Percentiles rank a stretch among this genome's conserved stretches.
Conservation (phyloP, 2,113 vertebrate genomes). For the Bothrops jararaca region DNA sequence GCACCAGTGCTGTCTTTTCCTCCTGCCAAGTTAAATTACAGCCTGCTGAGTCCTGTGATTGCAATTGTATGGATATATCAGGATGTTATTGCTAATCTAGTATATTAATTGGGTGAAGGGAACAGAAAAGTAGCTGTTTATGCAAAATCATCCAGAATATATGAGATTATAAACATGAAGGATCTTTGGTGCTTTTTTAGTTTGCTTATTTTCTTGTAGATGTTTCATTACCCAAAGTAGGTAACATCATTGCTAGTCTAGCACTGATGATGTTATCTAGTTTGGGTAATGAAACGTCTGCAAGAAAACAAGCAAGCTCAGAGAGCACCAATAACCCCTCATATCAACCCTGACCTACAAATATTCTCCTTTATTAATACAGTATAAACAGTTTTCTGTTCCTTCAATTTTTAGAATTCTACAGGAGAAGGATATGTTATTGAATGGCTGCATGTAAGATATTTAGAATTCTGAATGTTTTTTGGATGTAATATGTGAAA, state of each 20-base stretch:
- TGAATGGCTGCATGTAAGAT: neutral
- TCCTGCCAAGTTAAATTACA: neutral
- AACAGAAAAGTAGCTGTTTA: neutral
- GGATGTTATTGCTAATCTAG: neutral
- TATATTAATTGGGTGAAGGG: neutral
- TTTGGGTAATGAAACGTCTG: too few relatives aligned
- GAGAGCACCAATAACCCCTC: too few relatives aligned
- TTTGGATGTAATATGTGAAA: neutral
- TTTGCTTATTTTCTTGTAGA: too few relatives aligned
- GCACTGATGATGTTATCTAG: too few relatives aligned
- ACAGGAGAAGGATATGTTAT: neutral
- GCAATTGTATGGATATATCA: neutral
- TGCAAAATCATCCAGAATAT: neutral
- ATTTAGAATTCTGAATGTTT: neutral
- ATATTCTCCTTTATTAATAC: too few relatives aligned
- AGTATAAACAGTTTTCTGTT: neutral
- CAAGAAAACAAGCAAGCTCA: too few relatives aligned
- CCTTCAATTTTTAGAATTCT: neutral
- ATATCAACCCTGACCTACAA: too few relatives aligned
- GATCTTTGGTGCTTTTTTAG: too few relatives aligned
- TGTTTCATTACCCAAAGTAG: too few relatives aligned
- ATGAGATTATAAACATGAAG: neutral
- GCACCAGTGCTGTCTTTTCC: neutral
- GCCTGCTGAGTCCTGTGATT: neutral
- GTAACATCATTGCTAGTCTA: too few relatives aligned